phyloP scores from a whole-genome alignment of 2,797 vertebrate species.

The Natrix natrix region DNA sequence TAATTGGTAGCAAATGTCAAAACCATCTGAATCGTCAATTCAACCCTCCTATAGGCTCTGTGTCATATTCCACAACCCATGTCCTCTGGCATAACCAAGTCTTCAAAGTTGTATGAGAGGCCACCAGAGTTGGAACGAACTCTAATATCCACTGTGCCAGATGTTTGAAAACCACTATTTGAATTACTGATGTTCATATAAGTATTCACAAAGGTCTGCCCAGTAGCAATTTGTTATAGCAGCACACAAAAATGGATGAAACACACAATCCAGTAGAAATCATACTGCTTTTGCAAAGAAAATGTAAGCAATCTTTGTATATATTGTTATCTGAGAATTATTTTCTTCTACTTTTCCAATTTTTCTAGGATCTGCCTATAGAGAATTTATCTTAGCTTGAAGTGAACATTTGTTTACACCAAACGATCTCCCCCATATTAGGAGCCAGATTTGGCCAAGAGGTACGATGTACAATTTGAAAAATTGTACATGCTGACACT shows the following conservation, averaged over 20 bases:
- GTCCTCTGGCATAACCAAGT: background rate
- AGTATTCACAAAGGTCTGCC: background rate
- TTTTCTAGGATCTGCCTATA: background rate
- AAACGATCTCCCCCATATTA: background rate
- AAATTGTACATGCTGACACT: background rate
- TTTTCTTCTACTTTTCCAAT: background rate
- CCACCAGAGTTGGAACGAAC: background rate
- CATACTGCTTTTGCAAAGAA: background rate
- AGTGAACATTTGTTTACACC: background rate
- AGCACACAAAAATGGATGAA: background rate
- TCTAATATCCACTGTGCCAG: background rate
- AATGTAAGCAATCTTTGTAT: background rate
- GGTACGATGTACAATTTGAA: background rate
- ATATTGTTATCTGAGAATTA: background rate
- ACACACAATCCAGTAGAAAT: background rate
- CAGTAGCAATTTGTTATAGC: background rate
- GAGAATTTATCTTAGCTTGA: background rate
- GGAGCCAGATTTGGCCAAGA: background rate
- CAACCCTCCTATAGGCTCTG: background rate
- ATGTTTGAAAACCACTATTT: background rate
- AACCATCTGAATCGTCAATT: background rate
- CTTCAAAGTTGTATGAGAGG: background rate
- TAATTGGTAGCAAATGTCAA: background rate
- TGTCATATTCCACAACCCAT: background rate
- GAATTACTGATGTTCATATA: background rate